Evolutionary conservation across 2,888 invertebrate genomes (phyloP), one percentile per base, ranked within the genome.

Genomic region (Andrena camellia): DNA sequence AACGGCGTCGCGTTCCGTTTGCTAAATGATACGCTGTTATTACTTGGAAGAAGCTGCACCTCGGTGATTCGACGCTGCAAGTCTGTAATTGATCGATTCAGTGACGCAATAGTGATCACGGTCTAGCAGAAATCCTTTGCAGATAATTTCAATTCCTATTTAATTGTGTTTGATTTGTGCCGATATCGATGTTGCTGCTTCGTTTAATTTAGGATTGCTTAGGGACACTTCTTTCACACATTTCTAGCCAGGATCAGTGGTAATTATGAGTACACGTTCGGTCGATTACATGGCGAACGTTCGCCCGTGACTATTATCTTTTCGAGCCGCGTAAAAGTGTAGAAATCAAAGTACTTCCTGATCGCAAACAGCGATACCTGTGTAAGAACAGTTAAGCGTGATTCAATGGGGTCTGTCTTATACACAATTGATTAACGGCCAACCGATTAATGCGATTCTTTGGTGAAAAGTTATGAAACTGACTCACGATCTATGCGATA

Each of bases 301-400:
- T 57, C 23, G 26, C 50, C 29, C 20, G 29, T n/a, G 33, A 17
- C 2, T 42, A 17, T 48, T 29, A 3, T 48, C 48, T 29, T 29
- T 29, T n/a, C 48, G n/a, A 8, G 31, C 26, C 5, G 13, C 13
- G 23, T 13, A 5, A 35, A 31, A 42, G 20, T 35, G 8, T 31
- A 66, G 20, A 50, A 66, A 66, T 66, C 29, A 6, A 31, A 20
- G 8, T 8, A 52, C 50, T 20, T 67, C 66, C 66, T 20, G 50
- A 17, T 66, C 29, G 10, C 10, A 50, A 50, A 0, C 7, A n/a
- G 8, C 3, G 42, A 17, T 29, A 29, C 48, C 57, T 57, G 4
- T 1, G 10, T 57, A 13, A 48, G 48, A 66, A 66, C n/a, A 50
- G 66, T 50, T 66, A 20, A 1, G 20, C 5, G n/a, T n/a, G 29